These are phyloP conservation scores for Rhamphomyia laevipes DNA, from an alignment of 2,888 invertebrate species.

Conservation along the genomic window DNA sequence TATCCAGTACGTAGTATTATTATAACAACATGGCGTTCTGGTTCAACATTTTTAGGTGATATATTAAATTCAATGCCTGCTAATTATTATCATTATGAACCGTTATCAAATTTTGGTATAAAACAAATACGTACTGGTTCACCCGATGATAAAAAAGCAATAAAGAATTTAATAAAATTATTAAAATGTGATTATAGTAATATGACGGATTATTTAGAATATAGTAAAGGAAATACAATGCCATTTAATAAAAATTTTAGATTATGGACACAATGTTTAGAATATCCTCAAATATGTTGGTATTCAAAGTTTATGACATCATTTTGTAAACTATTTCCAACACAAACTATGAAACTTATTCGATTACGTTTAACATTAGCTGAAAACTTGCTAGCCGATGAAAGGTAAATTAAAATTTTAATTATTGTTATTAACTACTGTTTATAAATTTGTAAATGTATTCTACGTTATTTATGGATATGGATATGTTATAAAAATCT, in stretches of 20 bases:
- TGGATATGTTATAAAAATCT: too few relatives aligned
- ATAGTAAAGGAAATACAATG: conserved; percentile 63
- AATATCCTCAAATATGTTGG: conserved; percentile 54
- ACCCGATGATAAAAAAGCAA: conserved; percentile 53
- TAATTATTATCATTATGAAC: conserved; percentile 85
- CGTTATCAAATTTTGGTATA: conserved; percentile 70
- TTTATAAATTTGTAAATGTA: too few relatives aligned
- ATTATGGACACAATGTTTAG: conserved; percentile 68
- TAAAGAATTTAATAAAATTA: conserved; percentile 56
- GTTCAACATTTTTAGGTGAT: conserved; percentile 82
- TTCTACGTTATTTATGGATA: too few relatives aligned
- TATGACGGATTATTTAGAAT: conserved; percentile 64
- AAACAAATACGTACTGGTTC: conserved; percentile 68
- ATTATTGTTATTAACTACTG: background rate
- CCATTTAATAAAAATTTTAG: conserved; percentile 76
- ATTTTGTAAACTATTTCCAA: conserved; percentile 74
- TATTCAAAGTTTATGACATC: conserved; percentile 58
- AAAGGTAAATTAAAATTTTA: conserved; percentile 45
- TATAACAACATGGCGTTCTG: conserved; percentile 82
- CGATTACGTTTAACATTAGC: conserved; percentile 61
- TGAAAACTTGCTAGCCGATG: conserved; percentile 57
- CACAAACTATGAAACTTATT: conserved; percentile 82
- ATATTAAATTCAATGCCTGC: conserved; percentile 72
- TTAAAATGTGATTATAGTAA: conserved; percentile 64
- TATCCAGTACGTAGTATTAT: conserved; percentile 64